Percentiles rank a stretch among this genome's conserved stretches.
Evolutionary conservation across 2,888 invertebrate species (phyloP).

Genomic region (Diadromus collaris): DNA sequence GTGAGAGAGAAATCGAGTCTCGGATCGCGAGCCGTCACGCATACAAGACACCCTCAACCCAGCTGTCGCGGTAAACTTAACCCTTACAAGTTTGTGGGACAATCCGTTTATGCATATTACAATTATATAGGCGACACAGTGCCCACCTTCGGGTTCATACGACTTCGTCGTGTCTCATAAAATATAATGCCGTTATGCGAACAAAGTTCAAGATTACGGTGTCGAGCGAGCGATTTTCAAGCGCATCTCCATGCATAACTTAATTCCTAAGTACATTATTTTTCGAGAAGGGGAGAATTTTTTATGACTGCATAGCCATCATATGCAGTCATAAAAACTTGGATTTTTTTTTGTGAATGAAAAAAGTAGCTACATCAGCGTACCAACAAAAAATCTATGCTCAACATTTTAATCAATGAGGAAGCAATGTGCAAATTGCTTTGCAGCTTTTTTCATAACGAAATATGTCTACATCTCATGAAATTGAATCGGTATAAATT

Average conservation of each 20-base stretch:
- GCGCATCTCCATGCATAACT: constrained; percentile 21
- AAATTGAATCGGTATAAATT: no score
- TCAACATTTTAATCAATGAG: no score
- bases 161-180: constrained; percentile 77
- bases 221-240: constrained; percentile 53
- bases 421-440: no score
- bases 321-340: background rate
- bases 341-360: no score
- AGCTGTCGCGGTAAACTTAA: constrained; percentile 77
- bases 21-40: constrained; percentile 10
- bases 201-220: constrained; percentile 77
- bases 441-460: no score
- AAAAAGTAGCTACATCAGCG: no score
- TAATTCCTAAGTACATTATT: constrained; percentile 43
- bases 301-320: no score
- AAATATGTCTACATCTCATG: no score
- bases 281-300: background rate
- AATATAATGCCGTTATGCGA: constrained; percentile 76
- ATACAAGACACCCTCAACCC: constrained; percentile 51
- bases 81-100: constrained; percentile 80
- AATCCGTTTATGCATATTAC: constrained; percentile 80
- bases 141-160: constrained; percentile 71
- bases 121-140: constrained; percentile 69
- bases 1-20: constrained; percentile 16
- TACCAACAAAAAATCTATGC: no score